phyloP scores from a whole-genome alignment of 2,797 vertebrate genomes.

The Etheostoma perlongum region DNA sequence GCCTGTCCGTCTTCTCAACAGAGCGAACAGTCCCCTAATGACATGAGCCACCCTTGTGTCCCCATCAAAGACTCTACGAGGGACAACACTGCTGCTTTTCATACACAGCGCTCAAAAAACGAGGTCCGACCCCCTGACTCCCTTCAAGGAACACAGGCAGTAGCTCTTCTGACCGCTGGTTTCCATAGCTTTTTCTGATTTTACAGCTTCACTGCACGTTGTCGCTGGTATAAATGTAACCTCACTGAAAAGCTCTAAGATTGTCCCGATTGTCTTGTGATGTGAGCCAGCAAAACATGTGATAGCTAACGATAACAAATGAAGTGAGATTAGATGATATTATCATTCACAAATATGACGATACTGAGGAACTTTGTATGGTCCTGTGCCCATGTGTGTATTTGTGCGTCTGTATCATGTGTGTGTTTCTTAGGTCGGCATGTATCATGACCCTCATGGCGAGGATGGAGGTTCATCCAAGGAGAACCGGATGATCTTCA shows the following conservation, averaged over 20 bases:
- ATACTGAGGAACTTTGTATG: conserved; percentile 30
- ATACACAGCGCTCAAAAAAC: conserved; percentile 88
- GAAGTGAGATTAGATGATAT: conserved; percentile 23
- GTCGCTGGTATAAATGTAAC: conserved; percentile 75
- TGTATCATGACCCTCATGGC: conserved; percentile 94
- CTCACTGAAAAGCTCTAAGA: conserved; percentile 54
- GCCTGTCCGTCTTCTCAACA: conserved; percentile 82
- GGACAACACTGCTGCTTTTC: conserved; percentile 89
- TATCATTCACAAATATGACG: neutral
- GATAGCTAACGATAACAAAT: conserved; percentile 38
- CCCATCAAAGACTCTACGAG: conserved; percentile 89
- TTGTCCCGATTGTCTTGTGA: conserved; percentile 59
- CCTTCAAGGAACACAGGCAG: conserved; percentile 43
- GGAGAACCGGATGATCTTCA: conserved; percentile 97
- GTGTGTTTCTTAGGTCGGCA: conserved; percentile 85
- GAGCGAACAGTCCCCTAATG: conserved; percentile 89
- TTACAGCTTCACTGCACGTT: conserved; percentile 70
- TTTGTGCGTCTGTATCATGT: conserved; percentile 21
- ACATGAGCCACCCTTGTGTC: conserved; percentile 88
- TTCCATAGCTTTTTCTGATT: conserved; percentile 63
- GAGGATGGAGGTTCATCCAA: conserved; percentile 94
- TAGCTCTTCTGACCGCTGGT: conserved; percentile 54
- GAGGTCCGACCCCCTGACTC: conserved; percentile 83
- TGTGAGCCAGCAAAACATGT: conserved; percentile 46
- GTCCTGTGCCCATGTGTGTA: conserved; percentile 35